phyloP scores from a whole-genome alignment of 2,888 invertebrate genomes.

The Napeogenes inachia region DNA sequence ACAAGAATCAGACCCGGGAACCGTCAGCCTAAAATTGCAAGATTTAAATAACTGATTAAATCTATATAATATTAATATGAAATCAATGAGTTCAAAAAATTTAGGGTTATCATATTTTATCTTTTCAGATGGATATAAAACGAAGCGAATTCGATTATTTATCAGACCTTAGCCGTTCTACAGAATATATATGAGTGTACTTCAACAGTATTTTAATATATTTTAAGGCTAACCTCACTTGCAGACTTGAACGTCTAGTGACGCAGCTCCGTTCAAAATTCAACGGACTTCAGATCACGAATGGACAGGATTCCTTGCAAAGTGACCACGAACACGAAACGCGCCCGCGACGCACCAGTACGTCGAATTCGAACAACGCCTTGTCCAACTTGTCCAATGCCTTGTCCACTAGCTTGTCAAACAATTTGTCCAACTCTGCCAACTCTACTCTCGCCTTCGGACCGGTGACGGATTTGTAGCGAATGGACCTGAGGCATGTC shows the following conservation, averaged over 20 bases:
- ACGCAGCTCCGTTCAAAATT: conserved; percentile 74
- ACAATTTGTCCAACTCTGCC: conserved; percentile 52
- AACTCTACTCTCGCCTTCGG: conserved; percentile 75
- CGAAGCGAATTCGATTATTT: not conserved
- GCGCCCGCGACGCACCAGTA: conserved; percentile 39
- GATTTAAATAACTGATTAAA: too few relatives aligned
- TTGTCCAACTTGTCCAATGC: conserved; percentile 16
- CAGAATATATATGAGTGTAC: not conserved
- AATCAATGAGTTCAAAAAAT: not conserved
- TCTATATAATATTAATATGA: not conserved
- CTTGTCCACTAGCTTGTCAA: conserved; percentile 21
- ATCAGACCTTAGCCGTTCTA: not conserved
- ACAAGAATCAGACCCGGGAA: too few relatives aligned
- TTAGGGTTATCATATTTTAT: not conserved
- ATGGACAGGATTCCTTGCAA: conserved; percentile 65
- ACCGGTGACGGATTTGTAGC: conserved; percentile 79
- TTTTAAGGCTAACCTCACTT: conserved; percentile 50
- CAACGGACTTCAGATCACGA: conserved; percentile 62
- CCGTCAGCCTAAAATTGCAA: too few relatives aligned
- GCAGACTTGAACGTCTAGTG: conserved; percentile 78
- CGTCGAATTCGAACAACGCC: conserved; percentile 23
- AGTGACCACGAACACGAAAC: conserved; percentile 66
- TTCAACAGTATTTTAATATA: conserved; percentile 21
- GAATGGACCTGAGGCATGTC: conserved; percentile 48
- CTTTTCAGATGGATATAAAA: conserved; percentile 1